Evolutionary conservation across 2,113 vertebrate species (phyloP).

Genomic region (Datnioides undecimradiatus): DNA sequence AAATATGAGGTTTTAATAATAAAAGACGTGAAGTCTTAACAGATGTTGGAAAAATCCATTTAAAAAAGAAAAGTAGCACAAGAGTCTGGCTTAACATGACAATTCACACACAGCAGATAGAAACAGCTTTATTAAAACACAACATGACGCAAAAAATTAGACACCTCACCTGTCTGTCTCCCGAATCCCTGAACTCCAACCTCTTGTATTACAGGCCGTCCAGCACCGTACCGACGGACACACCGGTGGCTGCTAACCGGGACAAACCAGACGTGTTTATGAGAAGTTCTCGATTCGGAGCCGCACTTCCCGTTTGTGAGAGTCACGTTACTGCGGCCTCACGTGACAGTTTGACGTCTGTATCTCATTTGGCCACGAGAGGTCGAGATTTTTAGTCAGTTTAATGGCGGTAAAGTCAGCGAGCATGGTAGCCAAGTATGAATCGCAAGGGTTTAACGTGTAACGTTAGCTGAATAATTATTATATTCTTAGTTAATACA

Average conservation of each 20-base stretch:
- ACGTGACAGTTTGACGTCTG: conserved; percentile 52
- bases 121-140: neutral
- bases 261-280: conserved; percentile 12
- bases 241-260: neutral
- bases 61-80: neutral
- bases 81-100: neutral
- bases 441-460: neutral
- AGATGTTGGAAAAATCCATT: neutral
- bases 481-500: neutral
- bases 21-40: no score
- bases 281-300: conserved; percentile 24
- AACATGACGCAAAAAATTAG: neutral
- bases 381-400: neutral
- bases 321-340: conserved; percentile 74
- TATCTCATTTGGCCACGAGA: conserved; percentile 18
- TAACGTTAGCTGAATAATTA: neutral
- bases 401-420: neutral
- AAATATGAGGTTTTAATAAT: neutral
- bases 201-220: neutral
- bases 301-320: conserved; percentile 70
- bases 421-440: no score
- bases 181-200: neutral
- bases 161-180: conserved; percentile 39
- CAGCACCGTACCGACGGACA: neutral
- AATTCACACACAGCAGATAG: neutral